Percentiles rank a stretch among this genome's conserved stretches.
Conservation (phyloP, 1,140 invertebrate genomes). For the Paramacrobiotus metropolitanus region DNA sequence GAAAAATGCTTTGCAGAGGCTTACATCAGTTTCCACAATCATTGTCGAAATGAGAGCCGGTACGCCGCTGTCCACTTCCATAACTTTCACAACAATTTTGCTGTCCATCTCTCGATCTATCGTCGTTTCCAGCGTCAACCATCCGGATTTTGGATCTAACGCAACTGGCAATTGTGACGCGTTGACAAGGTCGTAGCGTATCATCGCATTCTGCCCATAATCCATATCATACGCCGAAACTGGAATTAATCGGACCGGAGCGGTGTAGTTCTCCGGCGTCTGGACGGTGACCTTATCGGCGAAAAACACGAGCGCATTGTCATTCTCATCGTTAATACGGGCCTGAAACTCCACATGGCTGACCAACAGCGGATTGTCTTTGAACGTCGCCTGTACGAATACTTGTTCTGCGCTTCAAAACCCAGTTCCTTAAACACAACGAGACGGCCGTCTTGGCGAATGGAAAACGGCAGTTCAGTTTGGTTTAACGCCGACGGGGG, state of each 20-base stretch:
- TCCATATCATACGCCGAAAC: constrained; percentile 61
- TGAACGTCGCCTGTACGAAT: constrained; percentile 57
- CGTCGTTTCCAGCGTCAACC: constrained; percentile 45
- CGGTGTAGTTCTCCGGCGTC: constrained; percentile 55
- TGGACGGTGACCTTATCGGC: constrained; percentile 47
- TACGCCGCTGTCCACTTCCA: constrained; percentile 58
- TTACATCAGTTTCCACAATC: constrained; percentile 38
- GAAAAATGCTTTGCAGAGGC: no score
- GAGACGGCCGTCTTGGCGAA: constrained; percentile 47
- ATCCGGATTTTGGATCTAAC: constrained; percentile 57
- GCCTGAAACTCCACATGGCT: constrained; percentile 47
- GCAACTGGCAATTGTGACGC: constrained; percentile 34
- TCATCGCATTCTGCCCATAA: constrained; percentile 62
- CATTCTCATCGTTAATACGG: constrained; percentile 66
- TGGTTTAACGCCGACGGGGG: constrained; percentile 14
- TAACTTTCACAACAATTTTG: constrained; percentile 46
- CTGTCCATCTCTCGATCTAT: constrained; percentile 53
- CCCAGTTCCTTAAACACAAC: constrained; percentile 44
- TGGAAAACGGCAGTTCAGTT: constrained; percentile 32
- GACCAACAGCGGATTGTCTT: constrained; percentile 43
- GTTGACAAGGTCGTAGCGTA: constrained; percentile 41
- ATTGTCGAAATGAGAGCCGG: constrained; percentile 43
- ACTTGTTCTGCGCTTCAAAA: constrained; percentile 41
- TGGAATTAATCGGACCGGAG: constrained; percentile 34
- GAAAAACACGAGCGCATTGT: constrained; percentile 63